A percentile compares a stretch with the other conserved stretches of the same genome.
Evolutionary conservation across 2,113 vertebrate species (phyloP).

Genomic region (Uria aalge): DNA sequence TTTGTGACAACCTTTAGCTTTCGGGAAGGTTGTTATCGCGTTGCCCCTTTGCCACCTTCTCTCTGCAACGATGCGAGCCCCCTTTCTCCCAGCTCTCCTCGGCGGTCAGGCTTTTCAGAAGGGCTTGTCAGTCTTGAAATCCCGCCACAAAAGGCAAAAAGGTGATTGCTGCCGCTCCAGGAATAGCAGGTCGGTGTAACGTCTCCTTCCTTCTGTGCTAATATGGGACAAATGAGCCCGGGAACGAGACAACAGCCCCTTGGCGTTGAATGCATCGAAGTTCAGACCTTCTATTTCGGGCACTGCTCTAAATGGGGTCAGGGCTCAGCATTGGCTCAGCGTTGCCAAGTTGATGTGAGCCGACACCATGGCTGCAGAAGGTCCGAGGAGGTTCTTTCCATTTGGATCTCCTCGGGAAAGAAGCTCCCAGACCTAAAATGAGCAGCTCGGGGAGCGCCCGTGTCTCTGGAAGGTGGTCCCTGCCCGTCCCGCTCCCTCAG

Average conservation of each 20-base stretch:
- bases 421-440: neutral
- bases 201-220: neutral
- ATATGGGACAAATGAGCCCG: neutral
- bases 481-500: neutral
- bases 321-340: neutral
- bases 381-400: neutral
- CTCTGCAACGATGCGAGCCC: neutral
- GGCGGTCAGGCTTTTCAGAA: slow-evolving; percentile 28
- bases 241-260: neutral
- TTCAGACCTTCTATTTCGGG: neutral
- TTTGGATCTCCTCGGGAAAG: neutral
- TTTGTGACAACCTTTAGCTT: slow-evolving; percentile 37
- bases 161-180: neutral
- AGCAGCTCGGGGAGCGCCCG: neutral
- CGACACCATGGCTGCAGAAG: neutral
- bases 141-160: neutral
- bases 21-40: slow-evolving; percentile 38
- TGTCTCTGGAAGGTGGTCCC: neutral
- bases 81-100: neutral
- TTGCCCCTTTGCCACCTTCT: neutral
- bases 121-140: slow-evolving; percentile 5
- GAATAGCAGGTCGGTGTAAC: neutral
- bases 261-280: neutral
- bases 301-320: neutral
- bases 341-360: neutral